phyloP scores from a whole-genome alignment of 2,113 vertebrate species.

The Clarias magur region DNA sequence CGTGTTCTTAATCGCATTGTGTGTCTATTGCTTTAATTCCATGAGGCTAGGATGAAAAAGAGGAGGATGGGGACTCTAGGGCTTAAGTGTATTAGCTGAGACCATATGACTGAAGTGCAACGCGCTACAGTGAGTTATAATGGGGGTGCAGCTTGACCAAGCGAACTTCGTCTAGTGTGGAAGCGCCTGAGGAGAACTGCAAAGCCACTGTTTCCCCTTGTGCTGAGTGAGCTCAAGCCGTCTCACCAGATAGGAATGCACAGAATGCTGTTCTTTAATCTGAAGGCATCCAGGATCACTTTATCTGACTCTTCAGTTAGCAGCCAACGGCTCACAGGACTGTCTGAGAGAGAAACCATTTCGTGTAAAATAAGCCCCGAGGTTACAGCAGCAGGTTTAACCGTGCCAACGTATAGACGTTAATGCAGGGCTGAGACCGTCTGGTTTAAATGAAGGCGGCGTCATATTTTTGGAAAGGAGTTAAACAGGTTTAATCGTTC shows the following conservation, averaged over 20 bases:
- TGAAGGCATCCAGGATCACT: conserved; percentile 81
- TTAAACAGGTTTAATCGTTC: not conserved
- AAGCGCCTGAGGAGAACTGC: conserved; percentile 36
- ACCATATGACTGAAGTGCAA: conserved; percentile 37
- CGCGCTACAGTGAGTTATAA: conserved; percentile 44
- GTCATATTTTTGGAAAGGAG: not conserved
- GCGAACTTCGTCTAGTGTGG: not conserved
- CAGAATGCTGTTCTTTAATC: conserved; percentile 93
- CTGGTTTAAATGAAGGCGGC: not conserved
- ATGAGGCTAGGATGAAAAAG: conserved; percentile 35
- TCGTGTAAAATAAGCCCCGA: not conserved
- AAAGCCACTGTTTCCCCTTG: conserved; percentile 33
- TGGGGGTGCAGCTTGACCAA: not conserved
- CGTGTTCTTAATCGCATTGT: conserved; percentile 45
- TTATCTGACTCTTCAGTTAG: conserved; percentile 73
- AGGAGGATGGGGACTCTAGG: conserved; percentile 6
- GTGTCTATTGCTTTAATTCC: conserved; percentile 55
- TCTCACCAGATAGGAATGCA: conserved; percentile 89
- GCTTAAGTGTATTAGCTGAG: not conserved
- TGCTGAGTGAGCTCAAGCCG: conserved; percentile 34
- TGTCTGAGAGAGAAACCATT: conserved; percentile 54
- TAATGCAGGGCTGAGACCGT: not conserved
- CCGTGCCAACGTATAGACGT: not conserved
- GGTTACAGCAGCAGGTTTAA: not conserved
- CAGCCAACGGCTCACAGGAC: conserved; percentile 28